These are phyloP conservation scores for Gambusia holbrooki DNA, from an alignment of 2,113 vertebrate species.

Conservation along the genomic window DNA sequence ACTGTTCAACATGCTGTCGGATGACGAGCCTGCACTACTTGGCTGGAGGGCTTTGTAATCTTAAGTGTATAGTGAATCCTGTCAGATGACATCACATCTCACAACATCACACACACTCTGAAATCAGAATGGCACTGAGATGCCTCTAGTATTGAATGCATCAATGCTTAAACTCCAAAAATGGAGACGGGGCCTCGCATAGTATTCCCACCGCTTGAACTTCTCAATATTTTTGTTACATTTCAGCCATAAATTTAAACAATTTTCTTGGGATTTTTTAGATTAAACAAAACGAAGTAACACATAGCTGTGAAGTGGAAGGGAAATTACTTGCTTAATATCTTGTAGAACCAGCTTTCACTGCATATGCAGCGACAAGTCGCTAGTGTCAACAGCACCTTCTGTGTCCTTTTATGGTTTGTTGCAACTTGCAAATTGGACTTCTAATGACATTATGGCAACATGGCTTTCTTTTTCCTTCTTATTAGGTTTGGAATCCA, in stretches of 20 bases:
- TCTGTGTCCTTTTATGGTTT: neutral
- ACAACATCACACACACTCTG: conserved; percentile 14
- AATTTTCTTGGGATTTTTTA: no score
- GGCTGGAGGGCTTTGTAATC: conserved; percentile 56
- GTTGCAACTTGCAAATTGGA: neutral
- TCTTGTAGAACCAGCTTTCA: no score
- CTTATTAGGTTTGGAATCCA: neutral
- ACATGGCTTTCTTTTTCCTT: neutral
- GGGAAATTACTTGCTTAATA: no score
- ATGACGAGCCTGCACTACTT: conserved; percentile 59
- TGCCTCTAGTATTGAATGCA: neutral
- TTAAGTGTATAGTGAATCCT: conserved; percentile 53
- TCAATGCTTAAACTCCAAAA: no score
- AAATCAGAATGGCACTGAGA: conserved; percentile 31
- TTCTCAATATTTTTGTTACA: no score
- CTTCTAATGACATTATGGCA: neutral
- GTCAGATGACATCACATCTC: conserved; percentile 62
- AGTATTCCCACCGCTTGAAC: no score
- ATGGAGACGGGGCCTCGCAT: no score
- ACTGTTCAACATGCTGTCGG: conserved; percentile 51
- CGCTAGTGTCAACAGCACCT: no score
- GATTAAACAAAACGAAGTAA: no score
- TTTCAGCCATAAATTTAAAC: no score
- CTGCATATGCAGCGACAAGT: no score
- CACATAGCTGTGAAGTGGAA: no score